These are phyloP conservation scores for Melanotus villosus DNA, from an alignment of 2,888 invertebrate genomes.

Conservation along the genomic window DNA sequence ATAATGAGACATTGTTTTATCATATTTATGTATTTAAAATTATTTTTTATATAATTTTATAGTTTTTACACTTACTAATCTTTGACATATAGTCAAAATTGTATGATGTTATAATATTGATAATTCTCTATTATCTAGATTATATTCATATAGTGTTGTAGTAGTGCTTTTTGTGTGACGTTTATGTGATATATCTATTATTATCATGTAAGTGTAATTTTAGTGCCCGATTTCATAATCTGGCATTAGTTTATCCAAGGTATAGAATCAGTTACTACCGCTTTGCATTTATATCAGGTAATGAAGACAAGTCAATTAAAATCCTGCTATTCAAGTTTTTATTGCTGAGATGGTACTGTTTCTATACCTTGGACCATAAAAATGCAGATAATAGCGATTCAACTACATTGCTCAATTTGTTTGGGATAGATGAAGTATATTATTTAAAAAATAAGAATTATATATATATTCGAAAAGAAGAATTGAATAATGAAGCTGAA, in stretches of 20 bases:
- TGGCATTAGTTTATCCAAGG: constrained; percentile 49
- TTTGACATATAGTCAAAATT: constrained; percentile 57
- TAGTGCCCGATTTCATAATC: constrained; percentile 52
- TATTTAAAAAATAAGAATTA: background rate
- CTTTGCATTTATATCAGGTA: constrained; percentile 30
- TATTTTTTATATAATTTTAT: constrained; percentile 66
- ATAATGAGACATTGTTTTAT: constrained; percentile 57
- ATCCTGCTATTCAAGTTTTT: constrained; percentile 39
- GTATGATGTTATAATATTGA: constrained; percentile 60
- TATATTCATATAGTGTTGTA: constrained; percentile 65
- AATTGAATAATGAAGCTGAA: constrained; percentile 46
- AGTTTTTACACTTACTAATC: constrained; percentile 62
- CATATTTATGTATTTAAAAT: constrained; percentile 60
- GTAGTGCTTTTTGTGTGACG: constrained; percentile 71
- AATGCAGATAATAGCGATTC: constrained; percentile 56
- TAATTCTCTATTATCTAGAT: constrained; percentile 64
- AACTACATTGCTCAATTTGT: constrained; percentile 42
- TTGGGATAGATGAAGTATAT: background rate
- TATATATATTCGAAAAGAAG: background rate
- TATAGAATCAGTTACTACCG: constrained; percentile 43
- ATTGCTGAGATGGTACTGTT: constrained; percentile 42
- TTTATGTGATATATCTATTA: constrained; percentile 69
- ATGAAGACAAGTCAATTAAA: constrained; percentile 50
- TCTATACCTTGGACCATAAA: constrained; percentile 52
- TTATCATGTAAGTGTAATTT: constrained; percentile 56